A percentile compares a stretch with the other conserved stretches of the same genome.
phyloP scores from a whole-genome alignment of 2,888 invertebrate genomes.

The Phasia obesa region DNA sequence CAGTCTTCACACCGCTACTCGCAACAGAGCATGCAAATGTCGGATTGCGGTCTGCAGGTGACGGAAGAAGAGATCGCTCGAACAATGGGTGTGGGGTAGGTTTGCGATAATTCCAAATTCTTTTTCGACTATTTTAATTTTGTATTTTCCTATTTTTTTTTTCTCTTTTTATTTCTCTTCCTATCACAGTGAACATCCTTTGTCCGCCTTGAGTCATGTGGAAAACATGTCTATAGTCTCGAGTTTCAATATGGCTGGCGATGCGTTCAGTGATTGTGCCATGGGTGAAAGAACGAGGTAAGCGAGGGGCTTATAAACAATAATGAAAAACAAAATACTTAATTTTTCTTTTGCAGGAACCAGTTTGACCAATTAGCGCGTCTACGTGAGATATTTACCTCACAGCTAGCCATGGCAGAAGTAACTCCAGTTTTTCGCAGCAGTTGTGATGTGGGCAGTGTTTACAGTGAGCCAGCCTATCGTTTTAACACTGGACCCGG shows the following conservation, averaged over 20 bases:
- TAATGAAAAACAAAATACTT: neutral
- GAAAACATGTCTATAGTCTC: conserved; percentile 93
- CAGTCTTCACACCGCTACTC: conserved; percentile 88
- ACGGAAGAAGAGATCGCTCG: conserved; percentile 96
- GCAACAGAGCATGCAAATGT: conserved; percentile 85
- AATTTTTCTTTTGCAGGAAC: conserved; percentile 75
- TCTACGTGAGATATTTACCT: conserved; percentile 91
- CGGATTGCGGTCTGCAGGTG: conserved; percentile 93
- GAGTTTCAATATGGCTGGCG: conserved; percentile 86
- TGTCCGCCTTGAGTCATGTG: conserved; percentile 94
- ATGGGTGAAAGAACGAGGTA: conserved; percentile 82
- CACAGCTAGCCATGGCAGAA: conserved; percentile 89
- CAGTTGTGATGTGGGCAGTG: conserved; percentile 81
- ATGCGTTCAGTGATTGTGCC: conserved; percentile 82
- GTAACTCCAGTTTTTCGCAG: conserved; percentile 86
- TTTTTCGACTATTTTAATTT: neutral
- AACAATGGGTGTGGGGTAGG: conserved; percentile 89
- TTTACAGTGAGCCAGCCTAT: conserved; percentile 82
- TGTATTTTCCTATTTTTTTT: neutral
- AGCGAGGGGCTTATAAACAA: neutral
- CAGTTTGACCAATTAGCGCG: conserved; percentile 91
- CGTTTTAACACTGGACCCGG: conserved; percentile 85
- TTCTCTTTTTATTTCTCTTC: conserved; percentile 60
- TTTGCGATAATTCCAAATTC: neutral
- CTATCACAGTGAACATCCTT: conserved; percentile 88